These are phyloP conservation scores for Poeciliopsis gracilis DNA, from an alignment of 2,797 vertebrate genomes.

Conservation along the genomic window DNA sequence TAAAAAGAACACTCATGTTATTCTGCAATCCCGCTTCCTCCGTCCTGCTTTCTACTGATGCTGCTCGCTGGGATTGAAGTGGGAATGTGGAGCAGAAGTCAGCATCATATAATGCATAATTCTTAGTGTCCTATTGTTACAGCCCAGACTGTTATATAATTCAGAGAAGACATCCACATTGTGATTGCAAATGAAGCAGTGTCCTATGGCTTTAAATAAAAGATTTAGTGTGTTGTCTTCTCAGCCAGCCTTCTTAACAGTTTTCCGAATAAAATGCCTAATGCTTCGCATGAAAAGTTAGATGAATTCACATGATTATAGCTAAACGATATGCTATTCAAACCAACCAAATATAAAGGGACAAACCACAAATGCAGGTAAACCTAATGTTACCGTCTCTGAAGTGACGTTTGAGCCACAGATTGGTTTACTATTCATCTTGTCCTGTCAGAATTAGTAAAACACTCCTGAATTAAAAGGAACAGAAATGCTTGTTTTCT, in stretches of 20 bases:
- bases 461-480: neutral
- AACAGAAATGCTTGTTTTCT: neutral
- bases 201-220: constrained; percentile 51
- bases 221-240: constrained; percentile 51
- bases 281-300: constrained; percentile 7
- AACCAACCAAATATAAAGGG: neutral
- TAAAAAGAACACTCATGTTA: constrained; percentile 55
- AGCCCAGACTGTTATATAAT: constrained; percentile 60
- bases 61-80: constrained; percentile 52
- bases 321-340: neutral
- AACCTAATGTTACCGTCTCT: neutral
- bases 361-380: constrained; percentile 2
- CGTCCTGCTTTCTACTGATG: constrained; percentile 35
- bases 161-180: constrained; percentile 49
- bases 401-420: neutral
- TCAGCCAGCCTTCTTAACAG: constrained; percentile 19
- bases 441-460: neutral
- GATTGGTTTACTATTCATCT: neutral
- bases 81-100: constrained; percentile 62
- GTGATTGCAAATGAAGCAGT: constrained; percentile 61
- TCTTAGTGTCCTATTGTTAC: constrained; percentile 53
- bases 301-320: neutral
- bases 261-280: constrained; percentile 12
- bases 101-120: constrained; percentile 66
- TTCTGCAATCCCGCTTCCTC: constrained; percentile 8